These are phyloP conservation scores for Bembecia ichneumoniformis DNA, from an alignment of 2,888 invertebrate genomes.

Conservation along the genomic window DNA sequence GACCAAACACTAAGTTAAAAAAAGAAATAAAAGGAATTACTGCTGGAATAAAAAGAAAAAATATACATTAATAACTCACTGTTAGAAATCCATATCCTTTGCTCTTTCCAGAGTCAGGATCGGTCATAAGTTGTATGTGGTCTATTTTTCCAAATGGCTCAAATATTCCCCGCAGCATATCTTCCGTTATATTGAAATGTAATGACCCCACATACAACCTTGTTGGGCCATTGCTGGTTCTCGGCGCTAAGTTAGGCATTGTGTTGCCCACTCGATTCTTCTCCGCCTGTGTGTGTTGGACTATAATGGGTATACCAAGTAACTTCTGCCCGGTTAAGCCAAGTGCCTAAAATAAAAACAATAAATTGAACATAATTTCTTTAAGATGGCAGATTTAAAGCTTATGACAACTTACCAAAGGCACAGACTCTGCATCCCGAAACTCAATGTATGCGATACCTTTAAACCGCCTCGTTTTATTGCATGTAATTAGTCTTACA, in stretches of 20 bases:
- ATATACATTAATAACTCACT: conserved; percentile 68
- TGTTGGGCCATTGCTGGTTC: conserved; percentile 94
- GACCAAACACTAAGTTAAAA: no score
- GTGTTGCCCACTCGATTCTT: conserved; percentile 93
- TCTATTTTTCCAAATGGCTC: conserved; percentile 99
- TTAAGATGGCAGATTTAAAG: neutral
- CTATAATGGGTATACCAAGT: conserved; percentile 95
- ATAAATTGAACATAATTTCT: conserved; percentile 3
- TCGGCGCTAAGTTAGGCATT: conserved; percentile 87
- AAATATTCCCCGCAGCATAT: conserved; percentile 98
- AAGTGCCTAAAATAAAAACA: conserved; percentile 78
- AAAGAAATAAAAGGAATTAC: no score
- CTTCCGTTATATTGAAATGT: conserved; percentile 98
- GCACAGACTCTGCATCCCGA: conserved; percentile 96
- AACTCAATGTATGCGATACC: conserved; percentile 99
- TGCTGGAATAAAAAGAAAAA: no score
- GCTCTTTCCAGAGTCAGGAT: conserved; percentile 93
- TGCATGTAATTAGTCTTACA: conserved; percentile 98
- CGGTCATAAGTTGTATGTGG: conserved; percentile 94
- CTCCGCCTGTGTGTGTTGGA: conserved; percentile 97
- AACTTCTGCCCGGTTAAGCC: conserved; percentile 96
- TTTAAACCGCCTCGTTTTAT: conserved; percentile 98
- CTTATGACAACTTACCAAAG: conserved; percentile 77
- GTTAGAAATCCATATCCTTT: conserved; percentile 98
- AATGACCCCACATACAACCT: conserved; percentile 97